Conservation (phyloP, 2,113 vertebrate species). For the Sialia sialis region DNA sequence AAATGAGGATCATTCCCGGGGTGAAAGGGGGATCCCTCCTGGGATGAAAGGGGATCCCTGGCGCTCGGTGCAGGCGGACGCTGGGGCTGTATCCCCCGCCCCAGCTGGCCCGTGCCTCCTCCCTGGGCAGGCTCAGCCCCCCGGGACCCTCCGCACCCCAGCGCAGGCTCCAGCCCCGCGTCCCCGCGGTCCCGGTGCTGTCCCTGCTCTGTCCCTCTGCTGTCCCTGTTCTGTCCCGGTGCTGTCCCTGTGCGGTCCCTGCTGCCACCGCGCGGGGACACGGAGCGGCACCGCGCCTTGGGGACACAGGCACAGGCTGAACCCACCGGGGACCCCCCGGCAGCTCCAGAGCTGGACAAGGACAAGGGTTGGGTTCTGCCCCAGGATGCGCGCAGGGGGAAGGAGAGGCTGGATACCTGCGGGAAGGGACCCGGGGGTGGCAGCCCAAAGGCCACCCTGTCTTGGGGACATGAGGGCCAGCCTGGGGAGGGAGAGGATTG, state of each 20-base stretch:
- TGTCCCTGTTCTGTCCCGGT: no score
- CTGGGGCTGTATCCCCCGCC: background rate
- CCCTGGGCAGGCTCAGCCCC: background rate
- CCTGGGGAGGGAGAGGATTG: background rate
- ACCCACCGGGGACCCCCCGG: background rate
- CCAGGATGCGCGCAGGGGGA: background rate
- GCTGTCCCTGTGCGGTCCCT: background rate
- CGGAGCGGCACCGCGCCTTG: background rate
- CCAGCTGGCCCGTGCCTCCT: background rate
- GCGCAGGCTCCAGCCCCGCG: background rate
- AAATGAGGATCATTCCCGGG: accelerated
- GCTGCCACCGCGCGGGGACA: background rate
- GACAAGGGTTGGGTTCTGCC: background rate
- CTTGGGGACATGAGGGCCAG: background rate
- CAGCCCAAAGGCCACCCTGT: background rate
- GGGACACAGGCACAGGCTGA: background rate
- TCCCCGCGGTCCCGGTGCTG: background rate
- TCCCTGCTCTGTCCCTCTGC: no score
- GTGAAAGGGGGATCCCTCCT: background rate
- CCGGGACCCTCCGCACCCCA: background rate
- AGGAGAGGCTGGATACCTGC: background rate
- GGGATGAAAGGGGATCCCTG: background rate
- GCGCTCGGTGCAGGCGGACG: background rate
- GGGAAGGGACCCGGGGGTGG: background rate
- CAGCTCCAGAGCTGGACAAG: no score